Base-by-base conservation (phyloP, 2,888 invertebrate species). In the Clivina fossor region DNA sequence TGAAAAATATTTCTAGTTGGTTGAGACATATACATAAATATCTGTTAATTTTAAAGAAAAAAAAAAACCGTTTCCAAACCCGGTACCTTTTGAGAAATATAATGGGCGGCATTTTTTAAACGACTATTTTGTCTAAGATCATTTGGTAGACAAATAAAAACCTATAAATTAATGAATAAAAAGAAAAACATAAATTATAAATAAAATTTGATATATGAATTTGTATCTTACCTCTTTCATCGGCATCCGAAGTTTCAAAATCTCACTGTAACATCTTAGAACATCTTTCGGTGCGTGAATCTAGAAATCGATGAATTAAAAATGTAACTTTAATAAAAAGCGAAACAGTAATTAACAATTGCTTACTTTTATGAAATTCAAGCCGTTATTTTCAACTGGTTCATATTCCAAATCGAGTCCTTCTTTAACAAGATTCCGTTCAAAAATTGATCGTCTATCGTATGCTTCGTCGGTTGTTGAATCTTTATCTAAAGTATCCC, bases 241-340 rank as follows among this genome's bases (percentile, higher is more conserved):
- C 2, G 95, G 94, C 88, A 95, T 86, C 69, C 93, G 81, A 18
- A 95, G 78, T 72, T 95, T 94, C 64, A 95, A 79, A 66, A 94
- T 90, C 75, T 96, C 96, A 58, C 92, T 86, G 74, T 95, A 95
- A 64, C 92, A 81, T 62, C 86, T 80, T 46, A 95, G 74, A 4
- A 95, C 91, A 68, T 87, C 82, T 63, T 82, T 75, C 0, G 95
- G 92, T 1, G 92, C 90, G 73, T 94, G 92, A 57, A 96, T 82
- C 83, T 95, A 69, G 46, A 77, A 76, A 47, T 56, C 58, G 50
- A 58, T 58, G 62, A 49, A 16, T 38, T 13, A 37, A 40, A 28
- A 50, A 32, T 49, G 7, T 32, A 32, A 46, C 18, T 47, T 20
- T 35, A 47, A 48, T 44, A 59, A 58, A 26, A 48, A 49, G 30